Conservation (phyloP, 2,113 vertebrate species). For the Camelus dromedarius region DNA sequence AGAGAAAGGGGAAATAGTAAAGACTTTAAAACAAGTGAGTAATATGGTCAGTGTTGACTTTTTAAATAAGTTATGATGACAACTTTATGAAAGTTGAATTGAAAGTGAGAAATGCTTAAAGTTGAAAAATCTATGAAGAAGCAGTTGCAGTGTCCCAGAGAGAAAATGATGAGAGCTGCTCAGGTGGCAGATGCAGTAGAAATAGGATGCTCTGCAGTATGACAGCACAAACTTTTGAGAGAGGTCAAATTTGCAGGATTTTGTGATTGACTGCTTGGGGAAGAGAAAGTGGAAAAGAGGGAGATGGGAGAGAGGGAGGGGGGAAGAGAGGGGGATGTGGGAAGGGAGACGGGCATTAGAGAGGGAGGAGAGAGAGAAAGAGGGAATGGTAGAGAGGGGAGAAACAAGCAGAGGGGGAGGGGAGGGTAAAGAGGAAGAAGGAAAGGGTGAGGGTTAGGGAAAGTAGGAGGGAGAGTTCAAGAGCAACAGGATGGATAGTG, state of each 20-base stretch:
- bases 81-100: neutral
- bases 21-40: neutral
- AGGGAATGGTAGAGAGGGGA: neutral
- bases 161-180: neutral
- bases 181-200: neutral
- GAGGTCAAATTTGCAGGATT: neutral
- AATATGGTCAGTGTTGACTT: neutral
- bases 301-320: neutral
- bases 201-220: neutral
- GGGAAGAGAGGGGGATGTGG: neutral
- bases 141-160: neutral
- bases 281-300: neutral
- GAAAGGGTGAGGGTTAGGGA: neutral
- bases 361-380: neutral
- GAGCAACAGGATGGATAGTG: neutral
- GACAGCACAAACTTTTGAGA: neutral
- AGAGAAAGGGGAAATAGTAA: neutral
- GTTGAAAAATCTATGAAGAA: neutral
- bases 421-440: no score
- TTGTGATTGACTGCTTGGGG: neutral
- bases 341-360: rapidly evolving
- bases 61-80: neutral
- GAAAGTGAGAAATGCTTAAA: neutral
- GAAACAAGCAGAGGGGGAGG: no score
- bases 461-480: neutral